phyloP scores from a whole-genome alignment of 2,888 invertebrate species.

The Holacanthella duospinosa region DNA sequence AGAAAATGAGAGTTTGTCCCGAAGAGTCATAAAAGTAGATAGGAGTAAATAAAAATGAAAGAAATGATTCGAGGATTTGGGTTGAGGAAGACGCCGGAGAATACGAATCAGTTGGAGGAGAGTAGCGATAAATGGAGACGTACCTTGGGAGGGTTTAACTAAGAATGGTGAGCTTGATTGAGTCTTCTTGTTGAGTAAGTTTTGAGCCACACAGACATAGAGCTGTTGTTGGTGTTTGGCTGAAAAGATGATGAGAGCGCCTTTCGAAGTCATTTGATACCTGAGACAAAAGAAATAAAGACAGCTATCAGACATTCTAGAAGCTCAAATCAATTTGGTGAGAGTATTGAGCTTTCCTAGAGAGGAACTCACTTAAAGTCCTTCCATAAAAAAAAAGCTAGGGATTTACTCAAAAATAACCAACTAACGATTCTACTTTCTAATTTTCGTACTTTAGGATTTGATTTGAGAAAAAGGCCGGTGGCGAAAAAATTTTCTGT shows the following conservation, averaged over 20 bases:
- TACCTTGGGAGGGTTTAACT: slow-evolving; percentile 25
- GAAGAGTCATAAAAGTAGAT: not conserved
- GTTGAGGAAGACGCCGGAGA: not conserved
- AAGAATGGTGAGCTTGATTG: slow-evolving; percentile 27
- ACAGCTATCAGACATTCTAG: not conserved
- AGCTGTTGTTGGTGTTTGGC: slow-evolving; percentile 30
- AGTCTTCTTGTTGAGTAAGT: slow-evolving; percentile 22
- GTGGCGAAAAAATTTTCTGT: too few species aligned
- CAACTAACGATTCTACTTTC: too few species aligned
- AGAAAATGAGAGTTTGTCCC: too few species aligned
- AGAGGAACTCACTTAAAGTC: slow-evolving; percentile 8
- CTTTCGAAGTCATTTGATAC: slow-evolving; percentile 22
- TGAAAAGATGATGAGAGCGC: slow-evolving; percentile 21
- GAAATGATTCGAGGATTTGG: not conserved
- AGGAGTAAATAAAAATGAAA: not conserved
- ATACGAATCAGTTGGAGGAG: not conserved
- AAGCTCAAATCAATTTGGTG: not conserved
- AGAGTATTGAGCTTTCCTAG: slow-evolving; percentile 1
- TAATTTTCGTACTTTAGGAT: too few species aligned
- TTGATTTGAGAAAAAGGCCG: too few species aligned
- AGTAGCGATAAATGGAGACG: too few species aligned
- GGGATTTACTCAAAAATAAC: too few species aligned
- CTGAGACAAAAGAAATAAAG: slow-evolving; percentile 14
- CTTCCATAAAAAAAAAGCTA: too few species aligned
- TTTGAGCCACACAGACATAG: slow-evolving; percentile 28